Evolutionary conservation across 2,113 vertebrate genomes (phyloP).

Genomic region (Antechinus stuartii): DNA sequence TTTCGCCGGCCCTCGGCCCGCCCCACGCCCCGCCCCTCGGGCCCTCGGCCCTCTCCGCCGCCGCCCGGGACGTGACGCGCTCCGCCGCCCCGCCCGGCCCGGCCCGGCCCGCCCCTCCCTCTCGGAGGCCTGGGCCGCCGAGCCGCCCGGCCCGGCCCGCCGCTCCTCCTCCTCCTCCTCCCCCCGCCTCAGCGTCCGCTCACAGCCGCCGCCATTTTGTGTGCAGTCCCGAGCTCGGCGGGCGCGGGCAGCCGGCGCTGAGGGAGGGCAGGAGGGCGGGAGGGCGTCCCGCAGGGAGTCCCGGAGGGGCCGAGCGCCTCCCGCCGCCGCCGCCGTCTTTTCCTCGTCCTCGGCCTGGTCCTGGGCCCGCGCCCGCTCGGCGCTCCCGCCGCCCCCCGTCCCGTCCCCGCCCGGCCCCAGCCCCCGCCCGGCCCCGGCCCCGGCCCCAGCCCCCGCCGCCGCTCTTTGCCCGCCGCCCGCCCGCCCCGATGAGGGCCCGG

Average conservation of each 20-base stretch:
- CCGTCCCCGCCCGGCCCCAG: conserved; percentile 66
- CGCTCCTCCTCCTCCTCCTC: conserved; percentile 16
- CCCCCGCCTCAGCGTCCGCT: conserved; percentile 53
- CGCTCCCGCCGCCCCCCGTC: conserved; percentile 57
- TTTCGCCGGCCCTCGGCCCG: background rate
- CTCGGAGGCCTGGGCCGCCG: background rate
- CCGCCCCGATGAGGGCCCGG: conserved; percentile 72
- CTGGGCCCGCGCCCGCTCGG: conserved; percentile 58
- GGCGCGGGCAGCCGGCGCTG: conserved; percentile 68
- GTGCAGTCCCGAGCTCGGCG: conserved; percentile 79
- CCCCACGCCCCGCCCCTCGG: conserved; percentile 15
- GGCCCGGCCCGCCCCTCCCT: conserved; percentile 24
- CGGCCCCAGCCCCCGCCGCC: conserved; percentile 67
- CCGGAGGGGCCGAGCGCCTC: conserved; percentile 61
- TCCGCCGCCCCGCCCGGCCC: background rate
- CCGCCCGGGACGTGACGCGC: too few relatives aligned
- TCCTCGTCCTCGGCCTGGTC: background rate
- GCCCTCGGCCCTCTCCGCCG: conserved; percentile 60
- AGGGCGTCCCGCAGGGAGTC: conserved; percentile 61
- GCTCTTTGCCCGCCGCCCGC: conserved; percentile 42
- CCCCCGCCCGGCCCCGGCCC: conserved; percentile 69
- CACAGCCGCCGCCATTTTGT: conserved; percentile 76
- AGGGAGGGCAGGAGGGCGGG: conserved; percentile 59
- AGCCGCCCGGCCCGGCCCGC: conserved; percentile 1
- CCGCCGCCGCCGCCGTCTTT: conserved; percentile 59